Evolutionary conservation across 2,797 vertebrate species (phyloP), one percentile per base, ranked within the genome.

Genomic region (Iguana delicatissima): DNA sequence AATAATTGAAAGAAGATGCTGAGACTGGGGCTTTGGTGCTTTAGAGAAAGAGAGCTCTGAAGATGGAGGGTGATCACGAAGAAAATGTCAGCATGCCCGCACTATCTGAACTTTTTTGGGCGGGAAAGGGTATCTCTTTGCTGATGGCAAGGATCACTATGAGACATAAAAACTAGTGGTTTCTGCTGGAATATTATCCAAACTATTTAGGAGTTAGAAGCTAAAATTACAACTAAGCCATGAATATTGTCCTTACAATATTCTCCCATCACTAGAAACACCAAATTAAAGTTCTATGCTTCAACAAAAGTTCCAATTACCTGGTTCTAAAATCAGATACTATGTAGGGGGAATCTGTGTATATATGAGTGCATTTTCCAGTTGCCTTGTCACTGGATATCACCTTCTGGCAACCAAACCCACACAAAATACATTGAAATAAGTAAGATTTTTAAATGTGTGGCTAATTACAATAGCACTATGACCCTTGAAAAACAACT

Each of bases 401-500:
- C 69, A 81, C 50, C 14, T 85, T 89, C 16, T 80, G 46, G 69
- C 9, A 89, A 79, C 67, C 20, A 84, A 84, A 81, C 10, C 14
- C 74, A 69, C 29, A 76, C 77, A 14, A 72, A 72, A 38, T 35
- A 29, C n/a, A 42, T 38, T 89, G 10, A 89, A 89, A 85, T 85
- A 1, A 42, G 73, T 80, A 1, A 7, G 55, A 46, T 72, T 67
- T 64, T 77, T 46, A 22, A 89, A 89, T 32, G 32, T 69, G 38
- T 83, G 52, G 24, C 26, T 24, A 52, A 86, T 18, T 67, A 26
- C 20, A 80, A 82, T 20, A 81, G 6, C 0, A 32, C 12, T 57
- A 6, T 81, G 77, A 1, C 8, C 24, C 1, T 83, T 38, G 26
- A 87, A 89, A 94, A n/a, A 4, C 84, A 93, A 88, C 1, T 85